Conservation (phyloP, 1,140 invertebrate genomes). For the Temnothorax nylanderi region DNA sequence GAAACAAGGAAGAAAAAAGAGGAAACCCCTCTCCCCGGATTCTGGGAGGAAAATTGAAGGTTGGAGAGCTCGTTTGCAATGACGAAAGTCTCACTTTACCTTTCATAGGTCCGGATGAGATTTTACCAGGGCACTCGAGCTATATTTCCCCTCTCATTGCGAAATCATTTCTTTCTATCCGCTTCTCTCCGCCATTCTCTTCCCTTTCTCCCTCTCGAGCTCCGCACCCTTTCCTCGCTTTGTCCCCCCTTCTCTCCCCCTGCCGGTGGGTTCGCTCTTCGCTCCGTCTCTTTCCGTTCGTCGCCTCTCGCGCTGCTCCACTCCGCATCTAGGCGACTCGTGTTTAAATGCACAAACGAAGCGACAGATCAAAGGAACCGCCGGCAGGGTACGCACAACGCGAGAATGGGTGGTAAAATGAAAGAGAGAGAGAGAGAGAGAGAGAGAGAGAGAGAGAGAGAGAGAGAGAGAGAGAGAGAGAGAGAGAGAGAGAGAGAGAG, state of each 20-base stretch:
- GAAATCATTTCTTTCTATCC: slow-evolving; percentile 54
- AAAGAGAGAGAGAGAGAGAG: slow-evolving; percentile 31
- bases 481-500: slow-evolving; percentile 1
- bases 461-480: slow-evolving; percentile 43
- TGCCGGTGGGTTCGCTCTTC: slow-evolving; percentile 17
- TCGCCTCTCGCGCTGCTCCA: slow-evolving; percentile 17
- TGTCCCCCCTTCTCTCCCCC: background rate
- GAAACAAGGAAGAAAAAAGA: slow-evolving; percentile 3
- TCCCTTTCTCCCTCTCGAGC: slow-evolving; percentile 61
- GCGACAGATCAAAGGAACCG: slow-evolving; percentile 82
- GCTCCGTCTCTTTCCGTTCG: slow-evolving; percentile 46
- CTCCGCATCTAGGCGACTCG: slow-evolving; percentile 76
- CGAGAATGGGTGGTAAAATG: slow-evolving; percentile 49
- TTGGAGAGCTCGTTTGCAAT: slow-evolving; percentile 76
- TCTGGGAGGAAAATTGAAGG: slow-evolving; percentile 12
- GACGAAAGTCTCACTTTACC: slow-evolving; percentile 75
- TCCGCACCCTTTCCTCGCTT: slow-evolving; percentile 39
- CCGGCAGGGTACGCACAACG: slow-evolving; percentile 65
- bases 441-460: slow-evolving; percentile 38
- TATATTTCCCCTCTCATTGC: slow-evolving; percentile 68
- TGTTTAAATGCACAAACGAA: slow-evolving; percentile 84
- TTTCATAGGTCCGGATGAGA: slow-evolving; percentile 72
- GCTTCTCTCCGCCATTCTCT: slow-evolving; percentile 47
- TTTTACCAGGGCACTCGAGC: slow-evolving; percentile 78
- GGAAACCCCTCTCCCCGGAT: background rate